Evolutionary conservation across 1,140 invertebrate species (phyloP), one percentile per base, ranked within the genome.

Genomic region (Caenorhabditis inopinata): DNA sequence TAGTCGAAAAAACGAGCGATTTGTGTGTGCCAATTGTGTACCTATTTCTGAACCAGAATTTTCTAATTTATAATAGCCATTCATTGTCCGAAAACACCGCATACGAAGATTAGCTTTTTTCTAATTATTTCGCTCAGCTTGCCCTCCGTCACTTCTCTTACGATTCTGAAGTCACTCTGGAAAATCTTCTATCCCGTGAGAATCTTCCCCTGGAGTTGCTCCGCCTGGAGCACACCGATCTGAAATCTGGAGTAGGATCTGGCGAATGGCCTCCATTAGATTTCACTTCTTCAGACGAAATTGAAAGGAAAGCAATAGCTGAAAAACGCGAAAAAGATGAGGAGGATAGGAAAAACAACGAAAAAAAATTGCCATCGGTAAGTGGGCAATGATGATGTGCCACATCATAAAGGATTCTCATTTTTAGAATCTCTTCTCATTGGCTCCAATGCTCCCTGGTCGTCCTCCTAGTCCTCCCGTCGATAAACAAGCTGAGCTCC

Each of bases 121-220:
- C 38, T 7, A 42, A 42, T 42, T 42, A 53, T 53, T 23, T 18
- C 12, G 21, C 32, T 16, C 58, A 68, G 58, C 58, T 68, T 18
- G 32, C 58, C 12, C 58, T 68, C n/a, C 58, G 58, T 38, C 58
- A 68, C n/a, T 68, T 68, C 32, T 68, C 58, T 14, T 68, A 68
- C 32, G 58, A 68, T 21, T 68, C 58, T 1, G 58, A 68, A 38
- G 58, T 16, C 58, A 68, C 58, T 21, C 32, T 68, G 0, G 58
- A 6, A 1, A 68, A 18, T 21, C 32, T 68, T 18, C 32, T 68
- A 6, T 68, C 58, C 32, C 32, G 58, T 21, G 58, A 68, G 32
- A 38, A 68, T 21, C 58, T 68, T n/a, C 58, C 58, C 35, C n/a
- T 68, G n/a, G 58, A 68, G 12, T n/a, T 68, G 6, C 32, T 68